phyloP scores from a whole-genome alignment of 2,888 invertebrate genomes.

The Sinelater perroti region DNA sequence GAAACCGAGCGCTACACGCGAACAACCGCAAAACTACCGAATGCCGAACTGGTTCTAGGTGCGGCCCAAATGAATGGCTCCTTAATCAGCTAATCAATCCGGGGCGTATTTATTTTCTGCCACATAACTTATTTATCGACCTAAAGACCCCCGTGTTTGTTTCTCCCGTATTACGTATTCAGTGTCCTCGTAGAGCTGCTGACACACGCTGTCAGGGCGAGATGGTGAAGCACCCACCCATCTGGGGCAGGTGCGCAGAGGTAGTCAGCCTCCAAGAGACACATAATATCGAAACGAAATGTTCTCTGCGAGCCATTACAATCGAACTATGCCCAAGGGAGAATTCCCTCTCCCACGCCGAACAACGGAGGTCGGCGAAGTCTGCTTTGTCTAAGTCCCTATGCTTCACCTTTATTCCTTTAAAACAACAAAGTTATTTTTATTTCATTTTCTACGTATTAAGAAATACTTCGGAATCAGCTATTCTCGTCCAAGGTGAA shows the following conservation, averaged over 20 bases:
- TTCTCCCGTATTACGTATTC: slow-evolving; percentile 32
- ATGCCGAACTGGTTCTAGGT: too few species aligned
- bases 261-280: slow-evolving; percentile 42
- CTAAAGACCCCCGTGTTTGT: slow-evolving; percentile 31
- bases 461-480: slow-evolving; percentile 5
- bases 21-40: too few species aligned
- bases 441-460: slow-evolving; percentile 31
- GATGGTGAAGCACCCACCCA: slow-evolving; percentile 37
- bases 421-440: slow-evolving; percentile 33
- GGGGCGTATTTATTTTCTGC: too few species aligned
- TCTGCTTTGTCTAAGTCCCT: slow-evolving; percentile 43
- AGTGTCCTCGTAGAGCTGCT: slow-evolving; percentile 31
- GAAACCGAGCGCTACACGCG: too few species aligned
- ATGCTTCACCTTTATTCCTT: slow-evolving; percentile 41
- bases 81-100: too few species aligned
- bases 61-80: too few species aligned
- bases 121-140: slow-evolving; percentile 27
- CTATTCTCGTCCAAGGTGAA: too few species aligned
- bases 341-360: slow-evolving; percentile 42
- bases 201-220: slow-evolving; percentile 35
- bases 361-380: slow-evolving; percentile 37
- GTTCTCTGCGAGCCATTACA: slow-evolving; percentile 47
- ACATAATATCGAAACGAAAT: slow-evolving; percentile 46
- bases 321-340: slow-evolving; percentile 47
- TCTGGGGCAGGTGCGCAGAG: slow-evolving; percentile 39